phyloP scores from a whole-genome alignment of 2,888 invertebrate species.

The Xanthorhoe spadicearia region DNA sequence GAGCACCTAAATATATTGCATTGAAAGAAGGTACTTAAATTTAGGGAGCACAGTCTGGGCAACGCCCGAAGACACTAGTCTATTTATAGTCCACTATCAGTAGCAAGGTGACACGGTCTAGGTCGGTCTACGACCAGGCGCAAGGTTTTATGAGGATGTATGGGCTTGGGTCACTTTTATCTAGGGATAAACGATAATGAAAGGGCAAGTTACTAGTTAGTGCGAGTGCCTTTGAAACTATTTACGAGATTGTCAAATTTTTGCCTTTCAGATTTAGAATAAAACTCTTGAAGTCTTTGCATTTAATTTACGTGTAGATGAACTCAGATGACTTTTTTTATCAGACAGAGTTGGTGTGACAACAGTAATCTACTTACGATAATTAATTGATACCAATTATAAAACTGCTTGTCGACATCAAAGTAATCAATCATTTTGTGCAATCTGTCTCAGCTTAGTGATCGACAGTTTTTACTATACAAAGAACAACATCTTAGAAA shows the following conservation, averaged over 20 bases:
- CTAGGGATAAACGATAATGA: conserved; percentile 39
- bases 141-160: conserved; percentile 47
- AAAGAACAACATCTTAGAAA: too few species aligned
- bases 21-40: conserved; percentile 20
- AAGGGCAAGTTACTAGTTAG: conserved; percentile 21
- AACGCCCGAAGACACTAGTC: conserved; percentile 49
- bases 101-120: conserved; percentile 50
- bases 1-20: conserved; percentile 2
- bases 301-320: background rate
- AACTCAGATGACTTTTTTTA: background rate
- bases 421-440: conserved; percentile 5
- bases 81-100: conserved; percentile 54
- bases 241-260: background rate
- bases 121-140: conserved; percentile 50
- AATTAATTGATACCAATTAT: conserved; percentile 13
- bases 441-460: conserved; percentile 4
- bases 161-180: conserved; percentile 20
- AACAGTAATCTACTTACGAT: conserved; percentile 2
- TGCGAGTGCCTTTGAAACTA: conserved; percentile 7
- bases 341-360: conserved; percentile 4
- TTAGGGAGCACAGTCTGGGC: conserved; percentile 38
- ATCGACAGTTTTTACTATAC: background rate
- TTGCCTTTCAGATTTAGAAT: background rate
- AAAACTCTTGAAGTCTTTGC: background rate
- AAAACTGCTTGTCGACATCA: conserved; percentile 6